These are phyloP conservation scores for Manacus vitellinus DNA, from an alignment of 2,113 vertebrate genomes.

Conservation along the genomic window DNA sequence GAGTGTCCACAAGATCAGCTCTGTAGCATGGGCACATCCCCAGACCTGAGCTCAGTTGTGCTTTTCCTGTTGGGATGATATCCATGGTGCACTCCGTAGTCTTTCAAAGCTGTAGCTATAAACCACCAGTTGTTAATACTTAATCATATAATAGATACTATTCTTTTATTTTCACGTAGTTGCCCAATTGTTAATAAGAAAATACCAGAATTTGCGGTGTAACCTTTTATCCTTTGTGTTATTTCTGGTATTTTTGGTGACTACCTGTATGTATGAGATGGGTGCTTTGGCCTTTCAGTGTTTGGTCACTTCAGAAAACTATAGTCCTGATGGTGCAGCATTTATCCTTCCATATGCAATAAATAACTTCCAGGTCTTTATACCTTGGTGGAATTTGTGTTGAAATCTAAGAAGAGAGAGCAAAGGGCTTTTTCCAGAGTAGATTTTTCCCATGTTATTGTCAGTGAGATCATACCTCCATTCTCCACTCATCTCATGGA, in stretches of 20 bases:
- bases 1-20: not conserved
- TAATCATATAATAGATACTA: not conserved
- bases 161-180: not conserved
- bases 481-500: not conserved
- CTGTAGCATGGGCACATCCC: not conserved
- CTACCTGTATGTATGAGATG: not conserved
- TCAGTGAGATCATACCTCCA: not conserved
- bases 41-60: not conserved
- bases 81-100: not conserved
- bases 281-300: not conserved
- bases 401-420: not conserved
- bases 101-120: not conserved
- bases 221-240: not conserved
- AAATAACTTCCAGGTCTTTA: not conserved
- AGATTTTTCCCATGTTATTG: not conserved
- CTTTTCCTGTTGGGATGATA: not conserved
- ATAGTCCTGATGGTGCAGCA: not conserved
- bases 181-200: not conserved
- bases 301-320: not conserved
- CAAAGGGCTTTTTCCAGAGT: not conserved
- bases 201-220: not conserved
- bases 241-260: not conserved
- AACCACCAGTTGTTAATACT: not conserved
- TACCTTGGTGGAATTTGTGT: not conserved
- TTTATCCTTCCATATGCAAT: not conserved